These are phyloP conservation scores for Germaria angustata DNA, from an alignment of 2,888 invertebrate species.

Conservation along the genomic window DNA sequence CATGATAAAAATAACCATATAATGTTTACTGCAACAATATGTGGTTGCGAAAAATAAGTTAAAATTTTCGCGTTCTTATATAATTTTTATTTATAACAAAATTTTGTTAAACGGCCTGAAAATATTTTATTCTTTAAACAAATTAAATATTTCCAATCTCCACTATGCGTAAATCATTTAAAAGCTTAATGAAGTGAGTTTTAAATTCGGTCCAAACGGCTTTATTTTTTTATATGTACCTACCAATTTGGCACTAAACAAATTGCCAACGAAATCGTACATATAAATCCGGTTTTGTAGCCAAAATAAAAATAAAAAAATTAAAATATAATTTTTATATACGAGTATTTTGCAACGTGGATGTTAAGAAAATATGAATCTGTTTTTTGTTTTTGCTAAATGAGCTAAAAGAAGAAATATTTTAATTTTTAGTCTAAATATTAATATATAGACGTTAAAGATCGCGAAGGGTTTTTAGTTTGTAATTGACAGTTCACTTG, in stretches of 20 bases:
- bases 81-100: too few relatives aligned
- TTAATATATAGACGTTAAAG: background rate
- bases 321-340: slow-evolving; percentile 29
- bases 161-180: too few relatives aligned
- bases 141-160: too few relatives aligned
- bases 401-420: slow-evolving; percentile 31
- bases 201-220: background rate
- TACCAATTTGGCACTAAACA: slow-evolving; percentile 26
- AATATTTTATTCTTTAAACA: too few relatives aligned
- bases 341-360: slow-evolving; percentile 10
- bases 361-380: slow-evolving; percentile 13
- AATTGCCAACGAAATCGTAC: slow-evolving; percentile 9
- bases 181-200: background rate
- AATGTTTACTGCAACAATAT: too few relatives aligned
- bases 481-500: background rate
- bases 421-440: slow-evolving; percentile 4
- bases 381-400: background rate
- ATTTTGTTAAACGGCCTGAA: too few relatives aligned
- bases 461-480: background rate
- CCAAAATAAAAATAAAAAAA: background rate
- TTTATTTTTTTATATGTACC: background rate
- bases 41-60: too few relatives aligned
- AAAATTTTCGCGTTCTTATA: too few relatives aligned
- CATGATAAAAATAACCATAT: too few relatives aligned
- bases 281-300: slow-evolving; percentile 50